Evolutionary conservation across 2,113 vertebrate genomes (phyloP), one percentile per base, ranked within the genome.

Genomic region (Clarias magur): DNA sequence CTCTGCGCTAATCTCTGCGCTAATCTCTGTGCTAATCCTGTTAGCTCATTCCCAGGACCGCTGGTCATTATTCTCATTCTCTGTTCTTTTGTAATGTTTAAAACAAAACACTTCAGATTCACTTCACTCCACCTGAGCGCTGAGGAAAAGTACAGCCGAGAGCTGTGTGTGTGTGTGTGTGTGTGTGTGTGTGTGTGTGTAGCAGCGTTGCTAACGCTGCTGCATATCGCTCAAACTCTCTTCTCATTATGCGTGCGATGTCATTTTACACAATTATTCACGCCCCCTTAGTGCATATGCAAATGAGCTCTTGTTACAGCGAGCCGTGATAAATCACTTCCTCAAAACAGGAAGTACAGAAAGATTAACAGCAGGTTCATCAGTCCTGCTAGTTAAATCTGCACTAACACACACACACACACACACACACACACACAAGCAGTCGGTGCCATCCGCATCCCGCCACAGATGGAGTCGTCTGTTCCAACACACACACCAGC

Each of bases 401-500:
- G 79, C 57, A 80, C 27, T 34, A 60, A 82, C 21, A 48, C 60
- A 17, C 80, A 53, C 70, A 82, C 59, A 82, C 80, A 63, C 80
- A 82, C 60, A 82, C 80, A 82, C 80, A 82, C 80, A 82, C 80
- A 82, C 60, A 82, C 56, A 82, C 80, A 48, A 10, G 3, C 38
- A 75, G 21, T n/a, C 73, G n/a, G 48, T 78, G 23, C 48, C 73
- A 78, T 78, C 73, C 48, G 73, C n/a, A 59, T 59, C 78, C 78
- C 53, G 59, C 59, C 82, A 70, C 82, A 83, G 82, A 83, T 83
- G 82, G 82, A 83, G 23, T 68, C 4, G 42, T 54, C 62, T 83
- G 63, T 83, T 83, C 65, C 82, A 83, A 83, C 82, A 83, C 82
- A 83, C 62, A 83, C 82, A 83, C 82, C 65, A 83, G 82, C 65